These are phyloP conservation scores for Rhysida immarginata DNA, from an alignment of 1,140 invertebrate genomes.

Conservation along the genomic window DNA sequence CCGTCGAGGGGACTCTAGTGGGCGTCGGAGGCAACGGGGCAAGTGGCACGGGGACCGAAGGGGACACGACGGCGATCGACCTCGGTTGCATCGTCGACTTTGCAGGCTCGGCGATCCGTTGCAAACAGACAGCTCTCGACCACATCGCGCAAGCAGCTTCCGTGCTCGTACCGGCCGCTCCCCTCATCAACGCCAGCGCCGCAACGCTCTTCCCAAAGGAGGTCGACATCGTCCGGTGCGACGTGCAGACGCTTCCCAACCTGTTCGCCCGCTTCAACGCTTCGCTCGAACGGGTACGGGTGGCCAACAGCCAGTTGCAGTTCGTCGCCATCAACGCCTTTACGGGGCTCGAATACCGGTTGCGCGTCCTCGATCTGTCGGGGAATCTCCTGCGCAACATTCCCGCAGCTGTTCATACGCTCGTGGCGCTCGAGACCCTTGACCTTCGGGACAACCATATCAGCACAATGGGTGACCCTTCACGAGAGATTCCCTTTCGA, in stretches of 20 bases:
- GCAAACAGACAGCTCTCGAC: background rate
- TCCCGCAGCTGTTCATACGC: slow-evolving; percentile 9
- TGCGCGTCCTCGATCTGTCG: slow-evolving; percentile 13
- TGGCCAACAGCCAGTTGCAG: background rate
- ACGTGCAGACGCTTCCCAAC: background rate
- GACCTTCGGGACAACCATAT: slow-evolving; percentile 9
- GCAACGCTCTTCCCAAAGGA: background rate
- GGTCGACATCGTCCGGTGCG: slow-evolving; percentile 4
- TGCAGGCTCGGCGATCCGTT: too few relatives aligned
- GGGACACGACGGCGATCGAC: too few relatives aligned
- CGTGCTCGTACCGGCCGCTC: too few relatives aligned
- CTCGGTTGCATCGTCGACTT: too few relatives aligned
- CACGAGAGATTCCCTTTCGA: background rate
- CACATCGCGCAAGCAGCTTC: background rate
- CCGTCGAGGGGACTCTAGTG: too few relatives aligned
- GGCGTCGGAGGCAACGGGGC: too few relatives aligned
- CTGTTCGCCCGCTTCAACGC: background rate
- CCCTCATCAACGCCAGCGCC: too few relatives aligned
- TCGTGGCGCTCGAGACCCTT: slow-evolving; percentile 7
- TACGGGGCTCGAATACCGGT: background rate
- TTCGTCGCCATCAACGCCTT: slow-evolving; percentile 9
- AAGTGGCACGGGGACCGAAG: too few relatives aligned
- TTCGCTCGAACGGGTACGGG: background rate
- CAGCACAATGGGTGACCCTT: background rate
- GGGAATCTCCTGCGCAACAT: background rate